Conservation (phyloP, 2,888 invertebrate genomes). For the Slavum lentiscoides region DNA sequence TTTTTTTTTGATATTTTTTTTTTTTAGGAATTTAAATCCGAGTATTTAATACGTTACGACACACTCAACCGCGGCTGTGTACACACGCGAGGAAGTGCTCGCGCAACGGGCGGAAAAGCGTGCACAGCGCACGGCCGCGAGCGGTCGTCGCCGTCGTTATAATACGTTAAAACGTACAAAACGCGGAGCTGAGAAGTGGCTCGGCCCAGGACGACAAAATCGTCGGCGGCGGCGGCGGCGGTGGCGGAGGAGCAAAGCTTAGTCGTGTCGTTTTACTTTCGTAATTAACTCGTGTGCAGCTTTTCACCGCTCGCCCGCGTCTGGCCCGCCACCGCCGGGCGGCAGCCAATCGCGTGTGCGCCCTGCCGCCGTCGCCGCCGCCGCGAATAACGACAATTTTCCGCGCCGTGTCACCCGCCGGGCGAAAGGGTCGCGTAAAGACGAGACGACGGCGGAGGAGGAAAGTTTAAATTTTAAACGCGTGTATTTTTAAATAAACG, state of each 20-base stretch:
- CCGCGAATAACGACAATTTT: slow-evolving; percentile 34
- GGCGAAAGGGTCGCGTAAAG: neutral
- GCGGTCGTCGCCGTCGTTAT: no score
- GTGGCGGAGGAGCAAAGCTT: neutral
- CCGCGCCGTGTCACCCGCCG: neutral
- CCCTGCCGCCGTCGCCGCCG: neutral
- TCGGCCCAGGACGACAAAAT: neutral
- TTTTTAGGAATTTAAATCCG: no score
- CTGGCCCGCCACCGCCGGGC: neutral
- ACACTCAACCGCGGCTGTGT: no score
- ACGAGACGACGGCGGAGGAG: neutral
- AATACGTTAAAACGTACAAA: no score
- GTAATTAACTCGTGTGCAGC: slow-evolving; percentile 45
- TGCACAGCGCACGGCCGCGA: no score
- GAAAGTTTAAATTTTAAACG: slow-evolving; percentile 35
- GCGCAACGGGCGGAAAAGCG: no score
- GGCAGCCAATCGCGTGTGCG: no score
- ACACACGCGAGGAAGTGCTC: no score
- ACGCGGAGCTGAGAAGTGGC: neutral
- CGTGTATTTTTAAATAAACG: no score
- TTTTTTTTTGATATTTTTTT: no score
- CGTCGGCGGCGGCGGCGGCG: neutral
- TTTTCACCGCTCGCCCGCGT: slow-evolving; percentile 15
- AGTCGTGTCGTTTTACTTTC: slow-evolving; percentile 44
- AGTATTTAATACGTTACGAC: no score